Evolutionary conservation across 1,140 invertebrate genomes (phyloP).

Genomic region (Penaeus japonicus): DNA sequence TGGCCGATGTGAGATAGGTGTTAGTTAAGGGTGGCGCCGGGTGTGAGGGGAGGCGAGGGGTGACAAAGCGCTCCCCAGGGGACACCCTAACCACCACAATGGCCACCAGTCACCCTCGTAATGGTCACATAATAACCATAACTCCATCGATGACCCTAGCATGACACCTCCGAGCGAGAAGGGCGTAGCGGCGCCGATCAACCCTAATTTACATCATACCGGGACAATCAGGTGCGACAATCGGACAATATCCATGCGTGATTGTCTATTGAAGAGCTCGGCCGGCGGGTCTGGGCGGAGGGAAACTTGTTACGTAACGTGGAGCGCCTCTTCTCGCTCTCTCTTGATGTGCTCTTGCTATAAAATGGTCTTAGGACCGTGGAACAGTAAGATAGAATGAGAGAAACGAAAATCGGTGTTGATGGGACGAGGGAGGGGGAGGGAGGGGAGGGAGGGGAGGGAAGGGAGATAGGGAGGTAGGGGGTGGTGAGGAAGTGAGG

Average conservation of each 20-base stretch:
- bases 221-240: no score
- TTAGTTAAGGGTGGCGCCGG: background rate
- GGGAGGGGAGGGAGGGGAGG: no score
- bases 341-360: no score
- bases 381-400: no score
- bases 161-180: background rate
- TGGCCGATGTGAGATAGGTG: no score
- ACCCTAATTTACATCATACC: background rate
- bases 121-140: constrained; percentile 42
- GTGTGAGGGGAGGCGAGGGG: constrained; percentile 15
- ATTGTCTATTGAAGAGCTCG: background rate
- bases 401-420: no score
- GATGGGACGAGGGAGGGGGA: no score
- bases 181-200: background rate
- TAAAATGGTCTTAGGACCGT: no score
- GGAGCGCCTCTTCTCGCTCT: no score
- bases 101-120: constrained; percentile 22
- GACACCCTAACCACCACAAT: constrained; percentile 7
- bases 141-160: constrained; percentile 13
- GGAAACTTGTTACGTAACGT: background rate
- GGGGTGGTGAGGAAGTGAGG: no score
- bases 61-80: constrained; percentile 35
- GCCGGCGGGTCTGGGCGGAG: background rate
- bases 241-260: background rate
- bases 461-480: no score